Base-by-base conservation (phyloP, 2,113 vertebrate species). In the Varanus salvator region DNA sequence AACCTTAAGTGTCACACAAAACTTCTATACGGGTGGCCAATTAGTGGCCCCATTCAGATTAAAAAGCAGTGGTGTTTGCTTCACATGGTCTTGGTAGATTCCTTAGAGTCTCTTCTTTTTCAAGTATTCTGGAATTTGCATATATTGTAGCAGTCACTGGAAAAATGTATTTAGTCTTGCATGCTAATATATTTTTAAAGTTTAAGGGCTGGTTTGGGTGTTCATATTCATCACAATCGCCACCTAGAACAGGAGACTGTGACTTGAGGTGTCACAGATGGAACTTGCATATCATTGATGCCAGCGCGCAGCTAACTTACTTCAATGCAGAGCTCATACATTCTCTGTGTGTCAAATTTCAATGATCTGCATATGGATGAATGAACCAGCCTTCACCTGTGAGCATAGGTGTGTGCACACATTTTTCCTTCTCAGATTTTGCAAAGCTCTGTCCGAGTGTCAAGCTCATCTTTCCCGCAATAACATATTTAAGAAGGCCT, bases 341-440 rank as follows among this genome's bases (percentile, higher is more conserved):
- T 44, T 84, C 66, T 44, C 38, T 44, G 38, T 44, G 38, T 44
- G 38, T 44, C 38, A 44, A 3, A 44, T 44, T 34, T 15, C 11
- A 54, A 19, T 54, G 15, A 19, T 14, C 2, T 8, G 66, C 15
- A 4, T 21, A 2, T 19, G 54, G 6, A 83, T 9, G 7, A 12
- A n/a, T 25, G 15, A n/a, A n/a, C 68, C 44, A 72, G 29, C 9
- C 9, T 17, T 34, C 21, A 8, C 54, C 31, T 64, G 29, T 34
- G 11, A 1, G 50, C 0, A 4, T 15, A 29, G 4, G 21, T 8
- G 48, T 3, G 44, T 27, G 48, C 60, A 11, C 1, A 21, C 21
- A 12, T 54, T 75, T 25, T 7, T 14, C 27, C 34, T 57, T 57
- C 11, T 48, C 85, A 78, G 57, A 34, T 29, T 66, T 64, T 31